phyloP scores from a whole-genome alignment of 2,113 vertebrate genomes.

The Thomomys bottae region DNA sequence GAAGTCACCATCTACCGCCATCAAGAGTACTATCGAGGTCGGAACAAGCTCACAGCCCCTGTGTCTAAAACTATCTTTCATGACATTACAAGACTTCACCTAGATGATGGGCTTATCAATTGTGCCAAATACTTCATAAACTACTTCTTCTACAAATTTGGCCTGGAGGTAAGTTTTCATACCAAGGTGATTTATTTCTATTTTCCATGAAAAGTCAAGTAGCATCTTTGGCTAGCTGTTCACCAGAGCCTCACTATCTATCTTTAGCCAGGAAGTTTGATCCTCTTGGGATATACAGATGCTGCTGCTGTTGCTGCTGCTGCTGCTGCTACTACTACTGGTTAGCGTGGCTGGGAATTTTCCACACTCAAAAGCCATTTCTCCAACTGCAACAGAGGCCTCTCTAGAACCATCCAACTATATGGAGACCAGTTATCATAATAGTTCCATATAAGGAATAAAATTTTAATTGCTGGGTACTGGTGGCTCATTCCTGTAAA shows the following conservation, averaged over 20 bases:
- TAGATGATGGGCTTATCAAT: slow-evolving; percentile 94
- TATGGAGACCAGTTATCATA: not conserved
- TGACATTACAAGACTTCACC: slow-evolving; percentile 94
- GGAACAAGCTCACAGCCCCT: slow-evolving; percentile 93
- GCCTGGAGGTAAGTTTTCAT: slow-evolving; percentile 91
- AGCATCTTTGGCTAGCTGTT: not conserved
- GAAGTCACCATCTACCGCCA: slow-evolving; percentile 98
- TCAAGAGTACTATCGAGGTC: slow-evolving; percentile 94
- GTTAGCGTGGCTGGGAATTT: not conserved
- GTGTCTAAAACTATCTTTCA: slow-evolving; percentile 96
- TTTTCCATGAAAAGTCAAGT: not conserved
- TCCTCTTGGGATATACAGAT: too few relatives aligned
- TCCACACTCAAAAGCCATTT: not conserved
- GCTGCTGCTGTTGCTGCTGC: too few relatives aligned
- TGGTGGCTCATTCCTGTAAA: too few relatives aligned
- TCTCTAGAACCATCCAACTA: not conserved
- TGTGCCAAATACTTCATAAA: slow-evolving; percentile 98
- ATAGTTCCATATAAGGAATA: not conserved
- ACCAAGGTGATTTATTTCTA: not conserved
- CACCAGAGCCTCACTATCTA: fast-evolving
- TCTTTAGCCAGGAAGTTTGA: not conserved
- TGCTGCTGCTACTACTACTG: too few relatives aligned
- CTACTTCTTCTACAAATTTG: slow-evolving; percentile 99
- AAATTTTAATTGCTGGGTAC: not conserved
- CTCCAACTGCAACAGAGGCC: fast-evolving